These are phyloP conservation scores for Megaceryle maxima DNA, from an alignment of 2,113 vertebrate genomes.

Conservation along the genomic window DNA sequence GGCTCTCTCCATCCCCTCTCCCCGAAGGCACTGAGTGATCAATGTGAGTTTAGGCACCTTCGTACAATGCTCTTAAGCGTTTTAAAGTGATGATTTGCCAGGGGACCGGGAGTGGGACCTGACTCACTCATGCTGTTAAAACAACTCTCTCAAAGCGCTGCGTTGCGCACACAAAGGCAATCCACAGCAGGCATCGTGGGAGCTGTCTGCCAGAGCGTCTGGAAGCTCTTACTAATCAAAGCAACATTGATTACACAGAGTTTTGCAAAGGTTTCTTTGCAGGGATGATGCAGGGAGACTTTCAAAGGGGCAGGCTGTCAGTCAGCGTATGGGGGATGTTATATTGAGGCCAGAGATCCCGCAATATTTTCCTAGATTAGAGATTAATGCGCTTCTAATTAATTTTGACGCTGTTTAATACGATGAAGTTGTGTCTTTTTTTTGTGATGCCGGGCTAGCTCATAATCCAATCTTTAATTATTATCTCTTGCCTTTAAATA, in stretches of 20 bases:
- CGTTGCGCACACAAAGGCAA: conserved; percentile 1
- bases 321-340: conserved; percentile 30
- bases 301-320: conserved; percentile 65
- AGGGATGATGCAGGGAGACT: conserved; percentile 17
- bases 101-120: background rate
- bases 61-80: rapidly evolving
- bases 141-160: background rate
- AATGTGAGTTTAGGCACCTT: background rate
- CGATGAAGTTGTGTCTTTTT: background rate
- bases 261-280: conserved; percentile 48
- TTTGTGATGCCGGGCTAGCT: conserved; percentile 1
- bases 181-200: background rate
- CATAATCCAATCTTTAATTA: conserved; percentile 46
- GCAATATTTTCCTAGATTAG: conserved; percentile 65
- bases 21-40: background rate
- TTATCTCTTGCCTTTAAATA: background rate
- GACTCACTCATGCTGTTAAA: background rate
- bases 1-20: background rate
- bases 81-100: background rate
- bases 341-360: conserved; percentile 43
- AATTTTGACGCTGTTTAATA: conserved; percentile 53
- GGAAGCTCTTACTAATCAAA: conserved; percentile 53
- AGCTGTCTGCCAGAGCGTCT: conserved; percentile 28
- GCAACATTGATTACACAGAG: conserved; percentile 50
- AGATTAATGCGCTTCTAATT: conserved; percentile 68